Base-by-base conservation (phyloP, 1,140 invertebrate genomes). In the Eumeta japonica region DNA sequence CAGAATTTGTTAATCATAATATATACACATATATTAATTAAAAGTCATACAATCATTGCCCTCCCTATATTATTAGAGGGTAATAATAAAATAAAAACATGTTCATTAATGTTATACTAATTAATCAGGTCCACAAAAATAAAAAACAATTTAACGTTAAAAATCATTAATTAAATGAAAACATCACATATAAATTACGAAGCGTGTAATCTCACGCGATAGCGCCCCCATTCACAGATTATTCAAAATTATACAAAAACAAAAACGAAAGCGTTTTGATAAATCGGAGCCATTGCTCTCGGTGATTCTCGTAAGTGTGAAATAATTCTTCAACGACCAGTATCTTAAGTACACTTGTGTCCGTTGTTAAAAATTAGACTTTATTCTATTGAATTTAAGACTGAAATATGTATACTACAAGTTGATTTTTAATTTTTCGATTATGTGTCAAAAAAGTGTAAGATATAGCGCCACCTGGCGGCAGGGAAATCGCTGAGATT, bases 191-290 rank as follows among this genome's bases (percentile, higher is more conserved):
- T 60, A 60, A 58, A 60, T 60, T 48, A 55, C 56, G 45, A 41
- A 35, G 33, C 35, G 41, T 32, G 50, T 45, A n/a, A 40, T 47
- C 39, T n/a, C 46, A 13, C 29, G 36, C 39, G 57, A 55, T 60
- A 60, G 43, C 47, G 43, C 43, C 45, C 40, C 38, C 48, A 56
- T 62, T 63, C 53, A 60, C 55, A 61, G 59, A 62, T 58, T 54
- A 57, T 55, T 58, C 39, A 54, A 56, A 58, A 56, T 51, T 51
- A 49, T 43, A 44, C 42, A 37, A 50, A 50, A 52, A 56, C 50
- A 51, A 39, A 52, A 50, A 56, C 53, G 39, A 33, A 30, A 37
- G 33, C 35, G 7, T 27, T n/a, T 52, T 58, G 55, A 54, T 58
- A 52, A 58, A 58, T 58, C 31, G 47, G 37, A 35, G 46, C 55